Evolutionary conservation across 2,888 invertebrate species (phyloP).

Genomic region (Sicus ferrugineus): DNA sequence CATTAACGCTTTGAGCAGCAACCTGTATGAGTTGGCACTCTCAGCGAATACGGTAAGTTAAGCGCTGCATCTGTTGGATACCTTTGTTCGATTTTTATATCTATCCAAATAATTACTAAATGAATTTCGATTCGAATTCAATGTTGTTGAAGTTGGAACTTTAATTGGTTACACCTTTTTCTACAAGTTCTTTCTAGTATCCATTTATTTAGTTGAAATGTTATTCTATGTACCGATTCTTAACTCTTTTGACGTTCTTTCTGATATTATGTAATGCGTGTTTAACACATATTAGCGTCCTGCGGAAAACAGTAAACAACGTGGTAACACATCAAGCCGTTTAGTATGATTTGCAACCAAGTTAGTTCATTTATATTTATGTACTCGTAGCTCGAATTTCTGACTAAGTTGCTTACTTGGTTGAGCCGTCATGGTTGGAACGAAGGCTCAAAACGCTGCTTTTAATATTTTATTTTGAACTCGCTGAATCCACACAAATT

Average conservation of each 20-base stretch:
- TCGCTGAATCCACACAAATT: slow-evolving; percentile 10
- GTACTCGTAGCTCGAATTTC: slow-evolving; percentile 17
- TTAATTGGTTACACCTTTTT: neutral
- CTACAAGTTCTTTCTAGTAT: slow-evolving; percentile 24
- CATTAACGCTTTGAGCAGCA: slow-evolving; percentile 55
- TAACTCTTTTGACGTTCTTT: slow-evolving; percentile 20
- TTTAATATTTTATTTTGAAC: slow-evolving; percentile 10
- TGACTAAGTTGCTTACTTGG: slow-evolving; percentile 12
- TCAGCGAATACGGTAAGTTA: slow-evolving; percentile 58
- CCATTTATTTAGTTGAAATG: slow-evolving; percentile 14
- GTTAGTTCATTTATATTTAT: slow-evolving; percentile 51
- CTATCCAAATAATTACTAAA: neutral
- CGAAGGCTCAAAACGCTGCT: neutral
- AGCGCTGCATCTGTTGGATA: neutral
- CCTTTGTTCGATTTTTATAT: neutral
- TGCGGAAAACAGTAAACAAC: slow-evolving; percentile 50
- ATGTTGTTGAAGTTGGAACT: slow-evolving; percentile 6
- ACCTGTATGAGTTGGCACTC: slow-evolving; percentile 56
- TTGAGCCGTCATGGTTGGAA: slow-evolving; percentile 3
- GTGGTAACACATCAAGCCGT: slow-evolving; percentile 61
- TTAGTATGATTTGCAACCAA: slow-evolving; percentile 62
- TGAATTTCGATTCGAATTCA: neutral
- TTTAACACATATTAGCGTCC: slow-evolving; percentile 43
- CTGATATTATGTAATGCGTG: slow-evolving; percentile 28
- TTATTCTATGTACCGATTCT: slow-evolving; percentile 26